Evolutionary conservation across 1,140 invertebrate species (phyloP), one percentile per base, ranked within the genome.

Genomic region (Laodelphax striatellus): DNA sequence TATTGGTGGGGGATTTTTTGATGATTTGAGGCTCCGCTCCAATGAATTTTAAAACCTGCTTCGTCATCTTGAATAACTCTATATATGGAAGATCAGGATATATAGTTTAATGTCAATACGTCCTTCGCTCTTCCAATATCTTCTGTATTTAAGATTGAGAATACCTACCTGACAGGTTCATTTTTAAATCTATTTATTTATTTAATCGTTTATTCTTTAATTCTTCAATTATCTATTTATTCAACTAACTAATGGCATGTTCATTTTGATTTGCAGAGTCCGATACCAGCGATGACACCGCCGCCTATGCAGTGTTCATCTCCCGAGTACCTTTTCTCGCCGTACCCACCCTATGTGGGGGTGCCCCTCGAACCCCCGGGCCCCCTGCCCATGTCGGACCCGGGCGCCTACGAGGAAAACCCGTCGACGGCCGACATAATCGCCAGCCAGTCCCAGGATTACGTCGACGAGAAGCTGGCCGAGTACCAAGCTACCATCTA

Each of bases 401-500:
- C 69, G 1, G 71, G 69, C 22, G 42, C 24, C 34, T n/a, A 24
- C 53, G 60, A 61, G 38, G 83, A 84, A 34, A 87, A 88, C 24
- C 85, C 84, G 6, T 88, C 88, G 54, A 93, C 90, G 3, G 90
- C 90, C 11, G 90, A 94, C 70, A 92, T 94, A 62, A 93, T 95
- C 62, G 90, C 90, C 31, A 86, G 85, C 69, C 92, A 95, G 75
- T 92, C 89, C 60, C 92, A 95, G 75, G 91, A 94, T 76, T 95
- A 94, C 70, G 83, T 95, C 52, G 92, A 95, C 71, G 92, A 95
- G 75, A 91, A 91, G 72, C 80, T 94, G 68, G 88, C 90, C 8
- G 90, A 95, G 75, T 95, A 94, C 70, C 90, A 94, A 73, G 86
- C 88, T 10, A 94, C 91, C 10, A 95, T 95, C 73, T 86, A 87